Conservation (phyloP, 2,888 invertebrate genomes). For the Amphipyra tragopoginis region DNA sequence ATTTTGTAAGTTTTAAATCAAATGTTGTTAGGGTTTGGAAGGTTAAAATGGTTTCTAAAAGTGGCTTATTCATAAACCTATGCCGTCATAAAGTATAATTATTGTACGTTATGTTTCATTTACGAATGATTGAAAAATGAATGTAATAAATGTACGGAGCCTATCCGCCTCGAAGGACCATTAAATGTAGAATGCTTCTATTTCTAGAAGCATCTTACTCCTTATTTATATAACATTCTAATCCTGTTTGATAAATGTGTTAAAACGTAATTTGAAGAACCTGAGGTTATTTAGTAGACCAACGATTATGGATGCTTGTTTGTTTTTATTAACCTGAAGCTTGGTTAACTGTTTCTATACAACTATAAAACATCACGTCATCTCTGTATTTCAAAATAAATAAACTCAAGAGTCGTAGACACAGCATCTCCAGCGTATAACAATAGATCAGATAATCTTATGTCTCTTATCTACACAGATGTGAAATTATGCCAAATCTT, state of each 20-base stretch:
- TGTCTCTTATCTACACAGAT: conserved; percentile 4
- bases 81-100: no score
- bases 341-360: neutral
- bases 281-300: no score
- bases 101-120: no score
- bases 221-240: no score
- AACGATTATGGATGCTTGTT: neutral
- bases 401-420: conserved; percentile 3
- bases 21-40: neutral
- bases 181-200: no score
- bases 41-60: neutral
- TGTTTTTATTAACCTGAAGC: neutral
- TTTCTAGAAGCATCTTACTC: no score
- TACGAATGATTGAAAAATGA: no score
- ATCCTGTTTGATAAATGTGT: no score
- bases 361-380: neutral
- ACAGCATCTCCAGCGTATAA: conserved; percentile 15
- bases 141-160: no score
- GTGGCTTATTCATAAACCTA: no score
- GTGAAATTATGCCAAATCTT: conserved; percentile 52
- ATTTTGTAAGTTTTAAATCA: conserved; percentile 2
- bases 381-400: conserved; percentile 14
- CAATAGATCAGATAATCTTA: conserved; percentile 34
- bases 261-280: no score
- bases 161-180: no score